These are phyloP conservation scores for Priocnemis perturbator DNA, from an alignment of 2,888 invertebrate species.

Conservation along the genomic window DNA sequence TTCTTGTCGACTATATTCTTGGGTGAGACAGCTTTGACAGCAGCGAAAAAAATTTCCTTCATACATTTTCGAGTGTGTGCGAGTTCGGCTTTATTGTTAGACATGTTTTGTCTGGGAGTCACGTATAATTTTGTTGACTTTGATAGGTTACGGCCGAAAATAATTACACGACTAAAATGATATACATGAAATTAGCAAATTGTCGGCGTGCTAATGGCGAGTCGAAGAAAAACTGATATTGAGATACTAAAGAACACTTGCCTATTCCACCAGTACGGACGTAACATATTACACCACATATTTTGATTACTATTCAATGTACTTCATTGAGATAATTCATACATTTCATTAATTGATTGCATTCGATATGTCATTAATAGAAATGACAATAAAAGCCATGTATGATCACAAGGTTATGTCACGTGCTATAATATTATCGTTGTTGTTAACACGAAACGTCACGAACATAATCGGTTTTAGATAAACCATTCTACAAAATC, in stretches of 20 bases:
- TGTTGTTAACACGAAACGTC: too few species aligned
- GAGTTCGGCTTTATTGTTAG: constrained; percentile 29
- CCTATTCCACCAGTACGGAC: constrained; percentile 15
- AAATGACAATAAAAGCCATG: too few species aligned
- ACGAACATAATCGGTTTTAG: too few species aligned
- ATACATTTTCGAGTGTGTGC: constrained; percentile 30
- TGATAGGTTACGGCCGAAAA: constrained; percentile 40
- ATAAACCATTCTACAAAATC: too few species aligned
- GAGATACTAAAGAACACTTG: constrained; percentile 24
- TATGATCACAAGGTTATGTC: too few species aligned
- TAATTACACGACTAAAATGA: constrained; percentile 31
- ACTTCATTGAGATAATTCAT: neutral
- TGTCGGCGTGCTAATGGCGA: neutral
- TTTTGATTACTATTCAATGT: neutral
- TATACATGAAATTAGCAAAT: constrained; percentile 13
- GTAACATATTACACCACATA: constrained; percentile 1
- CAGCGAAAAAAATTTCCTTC: constrained; percentile 57
- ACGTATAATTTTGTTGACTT: constrained; percentile 28
- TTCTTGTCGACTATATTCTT: constrained; percentile 56
- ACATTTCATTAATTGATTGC: neutral
- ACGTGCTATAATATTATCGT: too few species aligned
- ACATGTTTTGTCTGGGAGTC: constrained; percentile 36
- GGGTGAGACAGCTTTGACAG: constrained; percentile 64
- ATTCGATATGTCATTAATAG: neutral
- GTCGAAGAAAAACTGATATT: constrained; percentile 38